Base-by-base conservation (phyloP, 2,888 invertebrate species). In the Eueremaeus valkanovi region DNA sequence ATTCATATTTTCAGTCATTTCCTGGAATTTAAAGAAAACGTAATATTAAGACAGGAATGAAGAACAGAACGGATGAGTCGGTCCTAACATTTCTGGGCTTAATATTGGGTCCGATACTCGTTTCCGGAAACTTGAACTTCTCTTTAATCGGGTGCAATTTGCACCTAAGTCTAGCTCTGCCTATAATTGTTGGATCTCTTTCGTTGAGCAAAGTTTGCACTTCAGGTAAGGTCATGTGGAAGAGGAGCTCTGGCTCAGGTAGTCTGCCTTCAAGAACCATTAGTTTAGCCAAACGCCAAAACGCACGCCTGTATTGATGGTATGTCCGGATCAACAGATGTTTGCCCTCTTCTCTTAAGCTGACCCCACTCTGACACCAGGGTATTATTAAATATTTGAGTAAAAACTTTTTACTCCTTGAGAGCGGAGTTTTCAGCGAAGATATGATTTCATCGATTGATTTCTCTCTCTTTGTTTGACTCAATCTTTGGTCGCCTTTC, bases 341-440 rank as follows among this genome's bases (percentile, higher is more conserved):
- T 82, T 92, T 92, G 0, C 90, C 89, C 78, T 84, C 83, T 83
- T 92, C 92, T 75, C 92, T 85, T 40, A 85, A 83, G 0, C 86
- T 85, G 0, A 92, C 90, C 1, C 88, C 86, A 13, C 84, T 84
- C 24, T 88, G 86, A 76, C 88, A 88, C 66, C 87, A 84, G 0
- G 88, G 88, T 31, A 91, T 82, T 0, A 90, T 75, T 82, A 86
- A 87, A 61, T 86, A 85, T 68, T 36, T 72, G 18, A 77, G 21
- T 16, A 73, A 42, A 21, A 58, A 29, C 45, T 61, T 73, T 21
- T 29, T n/a, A 5, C 11, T 8, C 18, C 11, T 31, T 9, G 45
- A 27, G 2, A 76, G 36, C 3, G 76, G 76, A 0, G 73, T 73
- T 45, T 76, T 63, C 66, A 76, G 24, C 31, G n/a, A 16, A 51